Conservation (phyloP, 64 coral and sea anemone genomes). For the Porites lutea region DNA sequence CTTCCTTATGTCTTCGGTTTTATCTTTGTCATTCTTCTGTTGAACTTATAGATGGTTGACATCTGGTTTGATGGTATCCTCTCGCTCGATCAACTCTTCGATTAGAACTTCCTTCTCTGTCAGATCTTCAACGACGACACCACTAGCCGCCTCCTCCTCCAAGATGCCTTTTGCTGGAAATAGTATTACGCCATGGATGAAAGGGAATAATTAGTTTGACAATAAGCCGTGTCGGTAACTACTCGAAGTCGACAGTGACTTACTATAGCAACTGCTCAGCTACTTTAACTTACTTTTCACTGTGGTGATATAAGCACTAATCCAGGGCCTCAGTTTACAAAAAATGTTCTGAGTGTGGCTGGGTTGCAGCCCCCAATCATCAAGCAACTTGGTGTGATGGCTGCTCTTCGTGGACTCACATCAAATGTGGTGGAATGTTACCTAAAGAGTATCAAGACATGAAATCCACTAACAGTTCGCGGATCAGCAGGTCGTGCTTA, state of each 20-base stretch:
- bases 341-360: slow-evolving; percentile 44
- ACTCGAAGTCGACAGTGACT: neutral
- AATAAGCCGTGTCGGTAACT: neutral
- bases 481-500: neutral
- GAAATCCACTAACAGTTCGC: neutral
- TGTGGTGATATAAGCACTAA: slow-evolving; percentile 21
- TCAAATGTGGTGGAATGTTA: slow-evolving; percentile 2
- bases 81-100: too few relatives aligned
- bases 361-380: slow-evolving; percentile 34
- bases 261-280: slow-evolving; percentile 2
- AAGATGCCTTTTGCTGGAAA: slow-evolving; percentile 9
- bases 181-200: slow-evolving; percentile 12
- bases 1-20: slow-evolving; percentile 60
- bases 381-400: slow-evolving; percentile 32
- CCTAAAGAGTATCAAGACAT: neutral
- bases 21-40: slow-evolving; percentile 7
- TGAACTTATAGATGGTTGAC: too few relatives aligned
- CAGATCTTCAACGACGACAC: too few relatives aligned
- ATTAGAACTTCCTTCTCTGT: too few relatives aligned
- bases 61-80: too few relatives aligned
- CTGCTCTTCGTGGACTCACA: slow-evolving; percentile 24
- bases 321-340: neutral
- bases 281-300: neutral
- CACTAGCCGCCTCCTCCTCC: neutral
- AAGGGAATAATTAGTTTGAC: slow-evolving; percentile 2